Evolutionary conservation across 2,888 invertebrate genomes (phyloP).

Genomic region (Acanthosepion pharaonis): DNA sequence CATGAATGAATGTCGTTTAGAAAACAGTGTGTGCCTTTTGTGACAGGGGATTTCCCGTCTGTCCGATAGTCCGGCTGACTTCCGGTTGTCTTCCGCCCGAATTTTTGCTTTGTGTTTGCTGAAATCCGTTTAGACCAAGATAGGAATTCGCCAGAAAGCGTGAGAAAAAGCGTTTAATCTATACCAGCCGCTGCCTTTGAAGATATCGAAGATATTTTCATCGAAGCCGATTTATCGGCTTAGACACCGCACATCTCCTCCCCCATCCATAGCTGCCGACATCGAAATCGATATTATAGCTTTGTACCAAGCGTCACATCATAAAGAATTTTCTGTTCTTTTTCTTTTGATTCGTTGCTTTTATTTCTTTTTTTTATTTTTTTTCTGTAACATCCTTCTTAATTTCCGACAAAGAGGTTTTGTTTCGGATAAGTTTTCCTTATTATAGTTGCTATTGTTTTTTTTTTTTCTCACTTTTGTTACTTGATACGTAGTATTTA

Average conservation of each 20-base stretch:
- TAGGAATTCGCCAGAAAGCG: not conserved
- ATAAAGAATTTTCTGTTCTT: not conserved
- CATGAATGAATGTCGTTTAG: not conserved
- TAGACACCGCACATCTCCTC: not conserved
- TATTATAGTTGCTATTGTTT: too few species aligned
- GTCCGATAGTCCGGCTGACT: constrained; percentile 11
- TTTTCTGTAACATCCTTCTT: not conserved
- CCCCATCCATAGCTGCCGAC: not conserved
- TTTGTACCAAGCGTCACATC: not conserved
- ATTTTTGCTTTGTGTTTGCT: constrained; percentile 33
- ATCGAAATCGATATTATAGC: not conserved
- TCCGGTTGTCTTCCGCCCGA: constrained; percentile 25
- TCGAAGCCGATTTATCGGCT: not conserved
- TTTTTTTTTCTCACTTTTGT: too few species aligned
- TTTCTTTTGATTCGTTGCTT: not conserved
- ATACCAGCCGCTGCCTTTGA: constrained; percentile 4
- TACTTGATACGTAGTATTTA: too few species aligned
- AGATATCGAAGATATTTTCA: constrained; percentile 33
- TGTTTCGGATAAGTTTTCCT: not conserved
- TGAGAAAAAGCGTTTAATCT: not conserved
- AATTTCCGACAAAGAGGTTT: not conserved
- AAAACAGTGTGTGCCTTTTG: not conserved
- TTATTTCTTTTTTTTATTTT: not conserved
- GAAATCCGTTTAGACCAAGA: constrained; percentile 33
- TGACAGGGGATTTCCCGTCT: constrained; percentile 22